These are phyloP conservation scores for Leptopilina drosophilae DNA, from an alignment of 2,888 invertebrate species.

Conservation along the genomic window DNA sequence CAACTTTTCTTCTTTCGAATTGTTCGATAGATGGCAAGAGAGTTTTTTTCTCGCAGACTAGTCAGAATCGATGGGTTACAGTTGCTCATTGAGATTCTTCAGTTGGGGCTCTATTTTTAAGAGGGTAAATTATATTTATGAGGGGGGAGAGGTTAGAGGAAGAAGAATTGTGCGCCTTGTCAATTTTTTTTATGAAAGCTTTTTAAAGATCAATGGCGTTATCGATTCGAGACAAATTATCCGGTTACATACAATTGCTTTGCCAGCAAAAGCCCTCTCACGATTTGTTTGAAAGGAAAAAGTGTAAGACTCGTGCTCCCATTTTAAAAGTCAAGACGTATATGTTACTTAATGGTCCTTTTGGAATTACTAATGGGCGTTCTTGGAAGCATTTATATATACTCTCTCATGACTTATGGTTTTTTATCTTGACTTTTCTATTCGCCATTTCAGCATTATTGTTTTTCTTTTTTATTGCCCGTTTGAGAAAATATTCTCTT, in stretches of 20 bases:
- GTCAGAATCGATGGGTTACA: too few relatives aligned
- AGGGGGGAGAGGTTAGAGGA: not conserved
- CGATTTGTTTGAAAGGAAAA: conserved; percentile 31
- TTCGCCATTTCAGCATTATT: not conserved
- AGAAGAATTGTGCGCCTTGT: not conserved
- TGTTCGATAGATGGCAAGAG: too few relatives aligned
- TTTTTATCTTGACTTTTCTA: not conserved
- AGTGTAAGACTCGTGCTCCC: conserved; percentile 11
- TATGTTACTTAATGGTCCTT: conserved; percentile 25
- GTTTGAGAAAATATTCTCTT: too few relatives aligned
- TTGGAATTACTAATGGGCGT: conserved; percentile 30
- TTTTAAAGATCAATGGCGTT: conserved; percentile 23
- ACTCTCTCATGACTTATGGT: conserved; percentile 14
- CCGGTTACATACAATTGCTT: conserved; percentile 25
- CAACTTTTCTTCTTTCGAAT: too few relatives aligned
- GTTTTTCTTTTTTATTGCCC: too few relatives aligned
- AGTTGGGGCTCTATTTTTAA: too few relatives aligned
- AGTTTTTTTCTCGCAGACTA: too few relatives aligned
- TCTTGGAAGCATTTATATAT: conserved; percentile 14
- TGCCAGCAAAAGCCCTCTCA: conserved; percentile 20
- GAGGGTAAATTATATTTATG: not conserved
- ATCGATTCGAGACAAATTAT: conserved; percentile 34
- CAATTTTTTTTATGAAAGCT: conserved; percentile 16
- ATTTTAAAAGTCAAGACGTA: conserved; percentile 16
- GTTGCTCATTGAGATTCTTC: too few relatives aligned